Base-by-base conservation (phyloP, 2,888 invertebrate genomes). In the Microctonus hyperodae region DNA sequence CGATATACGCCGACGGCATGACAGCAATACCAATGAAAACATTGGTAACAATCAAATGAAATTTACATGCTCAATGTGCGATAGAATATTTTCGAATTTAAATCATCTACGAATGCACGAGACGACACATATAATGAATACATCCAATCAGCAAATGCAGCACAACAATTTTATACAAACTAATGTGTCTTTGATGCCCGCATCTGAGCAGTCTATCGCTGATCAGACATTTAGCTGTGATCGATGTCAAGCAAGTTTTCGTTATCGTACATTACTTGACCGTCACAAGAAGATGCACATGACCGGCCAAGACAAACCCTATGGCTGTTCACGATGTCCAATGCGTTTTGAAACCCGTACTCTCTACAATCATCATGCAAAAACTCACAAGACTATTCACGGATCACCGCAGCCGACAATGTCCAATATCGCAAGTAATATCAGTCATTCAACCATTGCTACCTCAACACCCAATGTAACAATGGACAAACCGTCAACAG, bases 331-430 rank as follows among this genome's bases (percentile, higher is more conserved):
- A 0, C 79, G 80, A 20, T 84, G 84, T 51, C 71, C 80, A n/a
- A 80, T 84, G 83, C 77, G 84, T 6, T 84, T 84, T 69, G 84
- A 84, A 68, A 84, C 84, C 1, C 74, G 84, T 13, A 84, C 84
- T 57, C 71, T 80, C 48, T 84, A 84, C 70, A 84, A 84, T 72
- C 84, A 84, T 71, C 84, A 84, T 65, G 82, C 83, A 37, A 84
- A 83, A 73, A 83, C 83, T 6, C 83, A 83, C 71, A 81, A 80
- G 65, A 70, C 74, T n/a, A 35, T 60, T 48, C 35, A 51, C 28
- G 7, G 35, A 22, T 50, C 51, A 22, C 4, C 23, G 5, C 35
- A 57, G 6, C 22, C 44, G 1, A 40, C 50, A 44, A 60, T 22
- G 23, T 59, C 57, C 22, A 60, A 25, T 61, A 20, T n/a, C 6